phyloP scores from a whole-genome alignment of 2,797 vertebrate genomes.

The Mus spretus region DNA sequence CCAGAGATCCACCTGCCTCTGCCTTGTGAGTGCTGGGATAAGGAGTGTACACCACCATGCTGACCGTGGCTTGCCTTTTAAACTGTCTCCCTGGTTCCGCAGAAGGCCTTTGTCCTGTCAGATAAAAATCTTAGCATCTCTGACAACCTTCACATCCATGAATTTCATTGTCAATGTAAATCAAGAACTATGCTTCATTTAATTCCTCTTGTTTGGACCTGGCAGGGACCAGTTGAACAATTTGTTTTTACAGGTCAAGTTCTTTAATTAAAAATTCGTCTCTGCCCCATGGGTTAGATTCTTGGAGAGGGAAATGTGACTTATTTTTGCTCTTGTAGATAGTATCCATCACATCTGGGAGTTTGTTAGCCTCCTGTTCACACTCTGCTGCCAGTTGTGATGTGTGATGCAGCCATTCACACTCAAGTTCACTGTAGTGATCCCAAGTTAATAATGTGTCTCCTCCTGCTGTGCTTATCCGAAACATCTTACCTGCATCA shows the following conservation, averaged over 20 bases:
- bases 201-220: conserved; percentile 36
- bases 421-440: neutral
- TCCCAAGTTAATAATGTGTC: neutral
- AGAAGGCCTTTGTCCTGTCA: neutral
- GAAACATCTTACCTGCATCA: neutral
- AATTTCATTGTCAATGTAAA: conserved; percentile 48
- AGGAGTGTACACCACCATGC: neutral
- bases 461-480: neutral
- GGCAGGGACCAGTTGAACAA: neutral
- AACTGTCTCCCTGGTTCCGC: conserved; percentile 14
- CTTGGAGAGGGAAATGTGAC: neutral
- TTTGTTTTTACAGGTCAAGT: neutral
- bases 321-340: neutral
- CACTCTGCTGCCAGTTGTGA: neutral
- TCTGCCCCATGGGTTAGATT: neutral
- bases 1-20: neutral
- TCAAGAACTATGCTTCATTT: neutral
- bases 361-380: neutral
- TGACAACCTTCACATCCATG: conserved; percentile 10
- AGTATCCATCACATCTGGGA: neutral
- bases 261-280: neutral
- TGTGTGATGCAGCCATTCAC: too few species aligned
- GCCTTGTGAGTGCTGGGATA: neutral
- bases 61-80: neutral
- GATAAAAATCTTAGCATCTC: neutral